Evolutionary conservation across 1,140 invertebrate genomes (phyloP).

Genomic region (Hermatobates lingyangjiaoensis): DNA sequence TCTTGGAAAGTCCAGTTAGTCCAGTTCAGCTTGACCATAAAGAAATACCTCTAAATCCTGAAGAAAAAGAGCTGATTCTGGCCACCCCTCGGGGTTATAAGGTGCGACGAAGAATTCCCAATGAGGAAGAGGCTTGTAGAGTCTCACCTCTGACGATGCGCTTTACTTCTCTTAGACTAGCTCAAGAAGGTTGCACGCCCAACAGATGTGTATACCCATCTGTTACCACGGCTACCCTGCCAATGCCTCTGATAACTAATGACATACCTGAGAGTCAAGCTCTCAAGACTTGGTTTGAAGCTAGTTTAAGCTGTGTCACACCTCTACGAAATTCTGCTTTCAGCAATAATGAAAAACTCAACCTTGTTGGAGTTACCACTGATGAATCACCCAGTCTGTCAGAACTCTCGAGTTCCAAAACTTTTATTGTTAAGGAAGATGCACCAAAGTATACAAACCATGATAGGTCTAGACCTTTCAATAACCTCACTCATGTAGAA

Average conservation of each 20-base stretch:
- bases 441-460: conserved; percentile 3
- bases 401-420: background rate
- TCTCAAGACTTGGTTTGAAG: background rate
- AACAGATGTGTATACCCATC: background rate
- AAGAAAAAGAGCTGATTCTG: conserved; percentile 10
- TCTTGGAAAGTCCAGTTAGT: conserved; percentile 5
- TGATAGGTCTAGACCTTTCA: conserved; percentile 6
- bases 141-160: conserved; percentile 16
- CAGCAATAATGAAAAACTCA: background rate
- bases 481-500: background rate
- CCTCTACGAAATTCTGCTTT: background rate
- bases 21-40: conserved; percentile 17
- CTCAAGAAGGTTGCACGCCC: background rate
- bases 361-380: background rate
- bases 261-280: background rate
- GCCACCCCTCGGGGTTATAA: conserved; percentile 7
- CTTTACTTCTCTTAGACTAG: conserved; percentile 13
- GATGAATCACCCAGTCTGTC: no score
- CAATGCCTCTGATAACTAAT: background rate
- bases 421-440: background rate
- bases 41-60: conserved; percentile 12
- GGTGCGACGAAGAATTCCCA: background rate
- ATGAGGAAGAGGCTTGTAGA: background rate
- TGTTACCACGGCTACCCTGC: background rate
- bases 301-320: background rate